Conservation (phyloP, 2,888 invertebrate species). For the Acronicta aceris region DNA sequence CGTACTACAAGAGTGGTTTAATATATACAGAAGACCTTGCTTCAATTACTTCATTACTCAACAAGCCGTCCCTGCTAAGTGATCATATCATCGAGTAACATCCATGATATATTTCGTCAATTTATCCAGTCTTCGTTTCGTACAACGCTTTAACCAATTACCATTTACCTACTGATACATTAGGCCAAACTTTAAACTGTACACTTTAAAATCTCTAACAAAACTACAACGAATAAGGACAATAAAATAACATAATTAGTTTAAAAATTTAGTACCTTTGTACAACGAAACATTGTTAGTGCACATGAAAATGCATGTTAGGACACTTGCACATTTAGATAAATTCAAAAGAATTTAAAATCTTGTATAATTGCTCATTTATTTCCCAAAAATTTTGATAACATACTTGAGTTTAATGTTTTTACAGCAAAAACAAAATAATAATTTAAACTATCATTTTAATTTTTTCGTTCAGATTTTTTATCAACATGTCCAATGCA, state of each 20-base stretch:
- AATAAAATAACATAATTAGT: constrained; percentile 1
- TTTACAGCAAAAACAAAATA: too few species aligned
- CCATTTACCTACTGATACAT: constrained; percentile 5
- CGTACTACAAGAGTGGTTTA: not conserved
- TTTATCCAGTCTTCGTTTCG: constrained; percentile 42
- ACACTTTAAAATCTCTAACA: constrained; percentile 9
- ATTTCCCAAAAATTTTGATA: constrained; percentile 22
- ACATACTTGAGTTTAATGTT: constrained; percentile 14
- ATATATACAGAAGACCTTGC: not conserved
- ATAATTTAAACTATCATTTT: too few species aligned
- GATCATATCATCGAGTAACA: constrained; percentile 14
- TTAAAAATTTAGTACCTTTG: constrained; percentile 8
- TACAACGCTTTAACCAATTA: constrained; percentile 8
- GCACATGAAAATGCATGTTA: constrained; percentile 4
- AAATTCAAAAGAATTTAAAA: not conserved
- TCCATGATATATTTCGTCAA: constrained; percentile 20
- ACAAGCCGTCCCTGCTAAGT: constrained; percentile 3
- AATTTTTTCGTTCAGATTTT: not conserved
- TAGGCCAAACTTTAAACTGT: constrained; percentile 18
- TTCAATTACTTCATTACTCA: not conserved
- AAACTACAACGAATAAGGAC: constrained; percentile 4
- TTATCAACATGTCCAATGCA: constrained; percentile 4
- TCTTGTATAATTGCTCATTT: constrained; percentile 26
- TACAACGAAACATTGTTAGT: constrained; percentile 2
- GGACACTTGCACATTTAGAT: constrained; percentile 2